phyloP scores from a whole-genome alignment of 2,797 vertebrate genomes.

The Xenopus petersii region DNA sequence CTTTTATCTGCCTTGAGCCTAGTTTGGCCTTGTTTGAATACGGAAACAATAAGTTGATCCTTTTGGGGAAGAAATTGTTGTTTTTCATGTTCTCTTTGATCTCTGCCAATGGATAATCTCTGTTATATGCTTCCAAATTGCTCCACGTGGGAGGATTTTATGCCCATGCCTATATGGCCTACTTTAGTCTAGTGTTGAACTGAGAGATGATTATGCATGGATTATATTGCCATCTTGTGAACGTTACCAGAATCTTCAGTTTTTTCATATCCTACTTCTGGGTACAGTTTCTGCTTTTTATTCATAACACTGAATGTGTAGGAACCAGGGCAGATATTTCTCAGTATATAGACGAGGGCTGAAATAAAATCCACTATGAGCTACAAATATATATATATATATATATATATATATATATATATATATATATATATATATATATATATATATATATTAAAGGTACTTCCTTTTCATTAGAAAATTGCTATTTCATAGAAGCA shows the following conservation, averaged over 20 bases:
- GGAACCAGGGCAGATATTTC: too few species aligned
- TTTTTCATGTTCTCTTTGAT: slow-evolving; percentile 37
- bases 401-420: too few species aligned
- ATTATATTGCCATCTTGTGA: slow-evolving; percentile 16
- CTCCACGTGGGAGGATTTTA: slow-evolving; percentile 27
- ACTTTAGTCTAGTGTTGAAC: slow-evolving; percentile 11
- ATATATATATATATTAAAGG: too few species aligned
- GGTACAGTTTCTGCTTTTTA: too few species aligned
- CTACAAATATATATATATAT: too few species aligned
- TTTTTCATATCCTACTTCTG: too few species aligned
- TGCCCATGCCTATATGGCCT: slow-evolving; percentile 27
- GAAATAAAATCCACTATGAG: too few species aligned
- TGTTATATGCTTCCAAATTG: slow-evolving; percentile 28
- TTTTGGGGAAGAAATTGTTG: slow-evolving; percentile 12
- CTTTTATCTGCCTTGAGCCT: slow-evolving; percentile 22
- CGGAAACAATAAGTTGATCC: slow-evolving; percentile 25
- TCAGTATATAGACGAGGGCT: too few species aligned
- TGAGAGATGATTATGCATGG: not conserved
- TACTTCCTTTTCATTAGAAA: too few species aligned
- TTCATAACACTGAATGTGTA: too few species aligned
- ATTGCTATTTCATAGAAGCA: too few species aligned
- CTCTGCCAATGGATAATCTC: slow-evolving; percentile 29
- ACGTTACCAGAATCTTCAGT: not conserved
- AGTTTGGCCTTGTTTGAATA: slow-evolving; percentile 8
- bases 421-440: too few species aligned